Evolutionary conservation across 2,797 vertebrate genomes (phyloP), one percentile per base, ranked within the genome.

Genomic region (Poeciliopsis turneri): DNA sequence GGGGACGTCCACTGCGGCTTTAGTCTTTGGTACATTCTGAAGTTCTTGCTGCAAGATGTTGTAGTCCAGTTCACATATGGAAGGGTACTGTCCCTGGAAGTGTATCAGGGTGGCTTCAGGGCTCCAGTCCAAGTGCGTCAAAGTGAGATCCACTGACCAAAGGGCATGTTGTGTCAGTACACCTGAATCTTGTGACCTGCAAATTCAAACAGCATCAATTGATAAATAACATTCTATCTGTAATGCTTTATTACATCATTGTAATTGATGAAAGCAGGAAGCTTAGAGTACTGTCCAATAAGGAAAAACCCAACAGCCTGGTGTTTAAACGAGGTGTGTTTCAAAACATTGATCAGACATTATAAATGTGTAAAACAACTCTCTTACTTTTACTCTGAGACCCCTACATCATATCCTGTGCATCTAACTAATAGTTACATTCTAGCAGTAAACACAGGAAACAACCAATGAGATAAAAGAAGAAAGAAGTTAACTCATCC

Each of bases 61-160:
- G 85, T 98, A 99, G 91, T 99, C 97, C 85, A 96, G 93, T n/a
- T 98, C 97, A 92, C 92, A 96, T 79, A 91, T 90, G 71, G 76
- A 84, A 0, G 90, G 92, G 88, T 92, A 90, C 39, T 95, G 96
- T 78, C 96, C 98, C 91, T 97, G 96, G 90, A 99, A 99, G 84
- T 95, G 94, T 85, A 99, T 93, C 72, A 98, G 85, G 41, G 95
- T 87, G 10, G 96, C 95, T 74, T 95, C 94, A 0, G 95, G 90
- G 87, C 92, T 91, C 92, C 97, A 98, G 85, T 97, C 95, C 86
- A 97, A 51, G 70, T 88, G 94, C 53, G 93, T 97, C 86, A 99
- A 87, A 91, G 94, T 98, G 81, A 99, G 88, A 80, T 96, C 95
- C 84, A 96, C 88, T 77, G 95, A 90, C 92, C 90, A 93, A 74